Evolutionary conservation across 2,797 vertebrate genomes (phyloP), one percentile per base, ranked within the genome.

Genomic region (Mus minutoides): DNA sequence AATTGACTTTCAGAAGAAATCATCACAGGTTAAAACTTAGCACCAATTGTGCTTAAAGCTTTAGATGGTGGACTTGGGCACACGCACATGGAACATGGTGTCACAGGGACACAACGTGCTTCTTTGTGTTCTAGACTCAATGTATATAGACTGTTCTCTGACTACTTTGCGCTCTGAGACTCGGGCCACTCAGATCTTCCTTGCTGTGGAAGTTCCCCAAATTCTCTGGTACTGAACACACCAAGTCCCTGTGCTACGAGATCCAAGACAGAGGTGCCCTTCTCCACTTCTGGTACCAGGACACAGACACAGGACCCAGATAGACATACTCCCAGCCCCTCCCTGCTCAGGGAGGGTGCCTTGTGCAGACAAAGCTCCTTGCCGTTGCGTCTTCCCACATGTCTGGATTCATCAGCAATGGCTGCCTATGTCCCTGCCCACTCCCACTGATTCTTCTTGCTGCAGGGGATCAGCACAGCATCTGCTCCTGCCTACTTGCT

Each of bases 331-430:
- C 4, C 17, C 29, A 34, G 21, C 4, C 71, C 49, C 10, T 21
- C 17, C 9, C 0, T 7, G 2, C 22, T 14, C 24, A 34, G 34
- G 10, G 26, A 52, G 52, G 56, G 17, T 7, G 8, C 11, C 46
- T 43, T 5, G 2, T 24, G 24, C 52, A 52, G 24, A 1, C 1
- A 14, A 49, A 26, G 34, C 52, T 21, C 17, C 31, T 46, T 83
- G 22, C 6, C 22, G 5, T 6, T 0, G 1, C 11, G 40, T 31
- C 31, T 54, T 8, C 29, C 29, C 40, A 22, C 16, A 3, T 0
- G 29, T 34, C 43, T 71, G 43, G 11, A 37, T 17, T 16, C 76
- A 52, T 7, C 5, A 26, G 17, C 40, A 43, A 26, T 11, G 34
- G 29, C 14, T 34, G 29, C 13, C 34, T 22, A 34, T 19, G 14